These are phyloP conservation scores for Celastrina argiolus DNA, from an alignment of 2,888 invertebrate species.

Conservation along the genomic window DNA sequence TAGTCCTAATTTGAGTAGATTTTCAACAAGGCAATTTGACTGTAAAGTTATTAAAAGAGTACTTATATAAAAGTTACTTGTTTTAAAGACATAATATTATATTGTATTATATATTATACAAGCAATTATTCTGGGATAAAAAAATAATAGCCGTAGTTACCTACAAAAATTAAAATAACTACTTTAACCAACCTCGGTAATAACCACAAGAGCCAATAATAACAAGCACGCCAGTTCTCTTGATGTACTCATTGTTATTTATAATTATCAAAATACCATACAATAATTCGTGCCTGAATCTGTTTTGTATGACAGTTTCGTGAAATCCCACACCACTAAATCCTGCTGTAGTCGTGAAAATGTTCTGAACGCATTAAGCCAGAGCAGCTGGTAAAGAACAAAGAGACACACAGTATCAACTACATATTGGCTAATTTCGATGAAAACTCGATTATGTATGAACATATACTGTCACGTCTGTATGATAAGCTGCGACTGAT, in stretches of 20 bases:
- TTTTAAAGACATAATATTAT: no score
- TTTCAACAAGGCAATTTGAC: no score
- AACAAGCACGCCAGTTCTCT: constrained; percentile 42
- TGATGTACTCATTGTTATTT: constrained; percentile 59
- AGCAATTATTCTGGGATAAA: no score
- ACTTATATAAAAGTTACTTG: no score
- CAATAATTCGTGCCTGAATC: no score
- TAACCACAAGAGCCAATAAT: constrained; percentile 39
- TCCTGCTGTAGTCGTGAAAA: background rate
- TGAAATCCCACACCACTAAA: background rate
- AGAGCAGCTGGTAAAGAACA: background rate
- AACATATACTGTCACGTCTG: constrained; percentile 22
- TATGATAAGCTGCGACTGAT: constrained; percentile 24
- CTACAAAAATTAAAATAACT: background rate
- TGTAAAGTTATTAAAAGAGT: no score
- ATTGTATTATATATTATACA: no score
- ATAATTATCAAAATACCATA: no score
- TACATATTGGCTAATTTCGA: constrained; percentile 50
- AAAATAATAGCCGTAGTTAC: no score
- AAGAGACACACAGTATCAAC: constrained; percentile 28
- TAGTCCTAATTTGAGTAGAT: no score
- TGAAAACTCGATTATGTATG: background rate
- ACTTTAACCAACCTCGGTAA: constrained; percentile 52
- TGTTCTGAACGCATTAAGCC: background rate
- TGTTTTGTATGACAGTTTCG: background rate